These are phyloP conservation scores for Mesoligia furuncula DNA, from an alignment of 2,888 invertebrate genomes.

Conservation along the genomic window DNA sequence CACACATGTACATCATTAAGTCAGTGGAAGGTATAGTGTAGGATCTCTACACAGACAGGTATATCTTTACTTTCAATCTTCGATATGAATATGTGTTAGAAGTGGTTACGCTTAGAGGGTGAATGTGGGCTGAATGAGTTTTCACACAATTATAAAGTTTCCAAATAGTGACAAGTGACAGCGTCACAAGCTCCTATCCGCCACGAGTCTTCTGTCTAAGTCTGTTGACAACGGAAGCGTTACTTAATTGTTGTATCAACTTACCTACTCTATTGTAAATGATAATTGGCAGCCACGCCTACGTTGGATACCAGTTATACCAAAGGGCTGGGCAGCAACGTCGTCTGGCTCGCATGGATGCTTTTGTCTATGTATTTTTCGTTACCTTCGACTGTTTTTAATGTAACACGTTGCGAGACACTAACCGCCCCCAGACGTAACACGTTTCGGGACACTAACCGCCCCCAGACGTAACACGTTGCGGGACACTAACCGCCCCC, in stretches of 20 bases:
- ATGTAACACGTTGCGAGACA: not conserved
- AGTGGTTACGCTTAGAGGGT: not conserved
- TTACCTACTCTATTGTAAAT: not conserved
- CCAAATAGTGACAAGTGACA: conserved; percentile 9
- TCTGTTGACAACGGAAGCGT: conserved; percentile 9
- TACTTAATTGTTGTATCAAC: conserved; percentile 2
- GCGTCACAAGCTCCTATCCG: not conserved
- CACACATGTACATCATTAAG: not conserved
- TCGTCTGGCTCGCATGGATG: not conserved
- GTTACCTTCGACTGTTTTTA: not conserved
- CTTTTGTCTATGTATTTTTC: not conserved
- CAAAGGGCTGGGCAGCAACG: not conserved
- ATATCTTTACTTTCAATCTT: not conserved
- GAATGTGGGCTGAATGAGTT: not conserved
- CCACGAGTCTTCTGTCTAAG: not conserved
- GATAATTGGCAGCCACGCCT: not conserved
- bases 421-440: not conserved
- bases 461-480: not conserved
- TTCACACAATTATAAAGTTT: not conserved
- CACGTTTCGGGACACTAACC: not conserved
- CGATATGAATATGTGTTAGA: not conserved
- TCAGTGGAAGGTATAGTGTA: not conserved
- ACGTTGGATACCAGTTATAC: not conserved
- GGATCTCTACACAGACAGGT: not conserved
- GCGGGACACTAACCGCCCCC: not conserved